Base-by-base conservation (phyloP, 2,797 vertebrate species). In the Ptychobarbus kaznakovi region DNA sequence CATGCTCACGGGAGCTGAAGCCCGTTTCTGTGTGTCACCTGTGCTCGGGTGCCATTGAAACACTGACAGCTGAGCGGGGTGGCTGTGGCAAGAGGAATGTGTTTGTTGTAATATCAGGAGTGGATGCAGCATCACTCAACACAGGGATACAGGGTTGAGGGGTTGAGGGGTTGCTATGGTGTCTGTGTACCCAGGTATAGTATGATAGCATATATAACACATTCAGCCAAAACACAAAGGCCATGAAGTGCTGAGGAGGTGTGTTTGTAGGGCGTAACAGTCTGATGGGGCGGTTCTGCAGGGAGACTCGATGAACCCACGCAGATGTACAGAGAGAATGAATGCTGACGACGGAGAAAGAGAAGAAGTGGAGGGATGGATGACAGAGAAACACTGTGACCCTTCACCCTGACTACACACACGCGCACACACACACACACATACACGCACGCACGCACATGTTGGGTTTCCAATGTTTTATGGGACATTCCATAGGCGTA, bases 231-330 rank as follows among this genome's bases (percentile, higher is more conserved):
- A 58, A n/a, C 74, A 58, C 3, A 22, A 58, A 35, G 28, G 4
- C 18, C 11, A 76, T 53, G 28, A 53, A 40, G 1, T 5, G 51
- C 53, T 9, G 15, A 25, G 5, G n/a, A 28, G 42, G 16, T 32
- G 72, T 44, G 42, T 49, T 51, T n/a, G 32, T 40, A 40, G 11
- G 4, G 49, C 9, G 6, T 44, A 44, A n/a, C 15, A 9, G 28
- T 15, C 22, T 56, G 49, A 76, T 22, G 85, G 74, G 86, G 73
- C 9, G 44, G n/a, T 35, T 51, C 25, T 35, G 89, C 46, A 82
- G 90, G 92, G 90, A 56, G 89, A 91, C 76, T 85, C 89, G 86
- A 94, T 94, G 89, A 94, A 92, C 90, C 89, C 89, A 80, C 63
- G 38, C 70, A 84, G 83, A 87, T 28, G 78, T 83, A 88, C 85